A percentile compares a stretch with the other conserved stretches of the same genome.
phyloP scores from a whole-genome alignment of 2,888 invertebrate genomes.

The Spatulosminthurus flaviceps region DNA sequence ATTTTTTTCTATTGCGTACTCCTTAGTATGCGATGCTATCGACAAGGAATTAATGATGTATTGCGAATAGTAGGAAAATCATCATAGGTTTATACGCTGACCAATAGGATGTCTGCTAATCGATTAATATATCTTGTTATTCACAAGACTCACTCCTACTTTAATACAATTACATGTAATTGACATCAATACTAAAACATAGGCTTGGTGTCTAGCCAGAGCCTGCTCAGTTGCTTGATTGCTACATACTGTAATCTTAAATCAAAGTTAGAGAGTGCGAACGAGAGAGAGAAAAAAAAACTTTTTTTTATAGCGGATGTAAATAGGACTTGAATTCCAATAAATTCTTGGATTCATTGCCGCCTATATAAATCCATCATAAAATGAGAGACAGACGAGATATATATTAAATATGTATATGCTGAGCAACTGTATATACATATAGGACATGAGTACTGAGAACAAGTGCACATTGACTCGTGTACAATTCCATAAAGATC shows the following conservation, averaged over 20 bases:
- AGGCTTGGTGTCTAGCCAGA: background rate
- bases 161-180: slow-evolving; percentile 7
- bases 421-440: no score
- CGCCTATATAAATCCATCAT: background rate
- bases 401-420: no score
- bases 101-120: no score
- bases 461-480: background rate
- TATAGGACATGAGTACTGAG: no score
- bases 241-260: background rate
- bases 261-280: no score
- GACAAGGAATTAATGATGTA: no score
- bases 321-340: slow-evolving; percentile 14
- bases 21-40: no score
- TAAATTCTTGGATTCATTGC: background rate
- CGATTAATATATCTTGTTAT: slow-evolving; percentile 18
- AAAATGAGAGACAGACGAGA: no score
- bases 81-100: no score
- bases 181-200: background rate
- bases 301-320: background rate
- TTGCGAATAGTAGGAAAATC: no score
- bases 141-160: background rate
- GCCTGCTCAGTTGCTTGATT: no score
- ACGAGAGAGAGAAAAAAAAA: background rate
- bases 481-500: slow-evolving; percentile 11
- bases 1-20: background rate